Conservation (phyloP, 2,888 invertebrate species). For the Drosophila nr. perissopoda region DNA sequence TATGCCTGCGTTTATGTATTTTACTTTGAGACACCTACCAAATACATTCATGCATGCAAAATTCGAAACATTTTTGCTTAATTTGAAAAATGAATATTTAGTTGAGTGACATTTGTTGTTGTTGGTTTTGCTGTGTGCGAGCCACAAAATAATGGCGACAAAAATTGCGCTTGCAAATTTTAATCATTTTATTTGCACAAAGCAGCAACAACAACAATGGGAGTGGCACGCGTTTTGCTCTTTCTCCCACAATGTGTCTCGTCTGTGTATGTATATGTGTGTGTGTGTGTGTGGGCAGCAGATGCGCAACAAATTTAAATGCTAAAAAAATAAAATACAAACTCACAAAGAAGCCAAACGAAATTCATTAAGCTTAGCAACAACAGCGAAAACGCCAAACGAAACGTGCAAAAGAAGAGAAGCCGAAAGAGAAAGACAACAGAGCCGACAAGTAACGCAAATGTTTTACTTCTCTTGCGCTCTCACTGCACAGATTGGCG, state of each 20-base stretch:
- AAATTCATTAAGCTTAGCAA: conserved; percentile 38
- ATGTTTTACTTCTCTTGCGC: conserved; percentile 23
- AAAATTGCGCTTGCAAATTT: conserved; percentile 19
- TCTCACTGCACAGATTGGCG: conserved; percentile 39
- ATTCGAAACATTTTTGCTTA: neutral
- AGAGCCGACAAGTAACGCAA: neutral
- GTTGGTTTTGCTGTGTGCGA: neutral
- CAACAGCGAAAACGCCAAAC: conserved; percentile 13
- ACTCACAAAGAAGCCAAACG: conserved; percentile 12
- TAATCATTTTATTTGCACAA: conserved; percentile 39
- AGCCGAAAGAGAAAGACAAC: conserved; percentile 7
- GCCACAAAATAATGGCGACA: conserved; percentile 21
- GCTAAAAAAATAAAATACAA: conserved; percentile 25
- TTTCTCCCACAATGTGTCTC: conserved; percentile 1
- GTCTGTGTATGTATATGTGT: neutral
- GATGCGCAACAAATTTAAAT: conserved; percentile 61
- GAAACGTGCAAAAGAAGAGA: conserved; percentile 19
- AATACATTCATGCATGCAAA: neutral
- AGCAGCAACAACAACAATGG: conserved; percentile 25
- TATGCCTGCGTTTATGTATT: neutral
- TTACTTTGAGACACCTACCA: neutral
- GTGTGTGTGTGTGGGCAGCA: conserved; percentile 33
- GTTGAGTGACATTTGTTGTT: conserved; percentile 1
- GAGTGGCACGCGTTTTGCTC: conserved; percentile 20
- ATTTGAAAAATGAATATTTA: conserved; percentile 1